These are phyloP conservation scores for Stegastes partitus DNA, from an alignment of 2,113 vertebrate genomes.

Conservation along the genomic window DNA sequence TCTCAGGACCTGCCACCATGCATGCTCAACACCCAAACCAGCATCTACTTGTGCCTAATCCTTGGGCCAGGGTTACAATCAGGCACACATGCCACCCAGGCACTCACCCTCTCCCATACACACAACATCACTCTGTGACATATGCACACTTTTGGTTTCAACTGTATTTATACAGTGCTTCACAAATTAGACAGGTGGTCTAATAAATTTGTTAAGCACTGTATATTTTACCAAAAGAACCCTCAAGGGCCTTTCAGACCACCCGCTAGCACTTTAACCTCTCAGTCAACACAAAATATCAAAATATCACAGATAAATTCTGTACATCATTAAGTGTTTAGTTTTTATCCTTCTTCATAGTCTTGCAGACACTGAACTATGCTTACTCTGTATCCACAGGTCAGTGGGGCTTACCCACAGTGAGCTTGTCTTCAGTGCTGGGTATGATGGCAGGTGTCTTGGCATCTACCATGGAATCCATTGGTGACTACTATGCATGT, in stretches of 20 bases:
- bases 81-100: no score
- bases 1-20: no score
- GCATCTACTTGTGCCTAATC: no score
- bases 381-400: slow-evolving; percentile 59
- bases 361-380: not conserved
- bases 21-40: no score
- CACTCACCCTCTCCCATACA: no score
- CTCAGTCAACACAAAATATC: not conserved
- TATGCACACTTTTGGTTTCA: no score
- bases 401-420: slow-evolving; percentile 86
- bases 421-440: slow-evolving; percentile 85
- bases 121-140: no score
- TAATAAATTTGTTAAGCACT: no score
- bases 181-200: no score
- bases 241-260: not conserved
- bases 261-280: not conserved
- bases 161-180: no score
- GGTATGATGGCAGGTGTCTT: slow-evolving; percentile 87
- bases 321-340: not conserved
- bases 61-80: no score
- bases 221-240: not conserved
- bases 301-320: no score
- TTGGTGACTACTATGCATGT: slow-evolving; percentile 87
- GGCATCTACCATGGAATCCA: slow-evolving; percentile 87
- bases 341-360: not conserved